Conservation (phyloP, 2,888 invertebrate genomes). For the Lasioglossum pauxillum region DNA sequence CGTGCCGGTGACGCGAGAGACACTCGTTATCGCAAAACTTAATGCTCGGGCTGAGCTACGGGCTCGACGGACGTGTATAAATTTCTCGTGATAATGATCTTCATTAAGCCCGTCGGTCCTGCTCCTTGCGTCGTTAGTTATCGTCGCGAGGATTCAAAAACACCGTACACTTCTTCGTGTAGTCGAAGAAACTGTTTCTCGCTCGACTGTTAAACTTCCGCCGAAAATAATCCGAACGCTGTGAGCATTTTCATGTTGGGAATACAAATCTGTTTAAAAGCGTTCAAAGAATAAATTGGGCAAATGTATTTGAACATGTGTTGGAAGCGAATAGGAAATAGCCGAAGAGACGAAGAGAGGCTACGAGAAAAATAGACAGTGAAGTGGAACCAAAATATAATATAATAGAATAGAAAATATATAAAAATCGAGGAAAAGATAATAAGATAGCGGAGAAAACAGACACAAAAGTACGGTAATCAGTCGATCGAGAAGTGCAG, state of each 20-base stretch:
- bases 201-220: neutral
- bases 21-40: slow-evolving; percentile 33
- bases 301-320: too few relatives aligned
- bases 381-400: too few relatives aligned
- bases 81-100: slow-evolving; percentile 42
- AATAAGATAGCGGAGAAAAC: too few relatives aligned
- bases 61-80: slow-evolving; percentile 22
- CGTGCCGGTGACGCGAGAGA: slow-evolving; percentile 13
- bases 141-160: slow-evolving; percentile 4
- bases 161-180: neutral
- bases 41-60: slow-evolving; percentile 20
- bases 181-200: neutral
- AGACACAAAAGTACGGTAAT: too few relatives aligned
- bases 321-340: too few relatives aligned
- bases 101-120: slow-evolving; percentile 26
- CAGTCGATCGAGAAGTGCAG: too few relatives aligned
- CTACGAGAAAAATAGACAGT: too few relatives aligned
- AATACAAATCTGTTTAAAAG: neutral
- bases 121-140: neutral
- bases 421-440: too few relatives aligned
- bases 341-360: too few relatives aligned
- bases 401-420: too few relatives aligned
- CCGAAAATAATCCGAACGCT: neutral
- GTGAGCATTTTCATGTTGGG: neutral
- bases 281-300: neutral